Percentiles rank a stretch among this genome's conserved stretches.
These are phyloP conservation scores for Micoletzkya japonica DNA, from an alignment of 2,888 invertebrate species.

Conservation along the genomic window DNA sequence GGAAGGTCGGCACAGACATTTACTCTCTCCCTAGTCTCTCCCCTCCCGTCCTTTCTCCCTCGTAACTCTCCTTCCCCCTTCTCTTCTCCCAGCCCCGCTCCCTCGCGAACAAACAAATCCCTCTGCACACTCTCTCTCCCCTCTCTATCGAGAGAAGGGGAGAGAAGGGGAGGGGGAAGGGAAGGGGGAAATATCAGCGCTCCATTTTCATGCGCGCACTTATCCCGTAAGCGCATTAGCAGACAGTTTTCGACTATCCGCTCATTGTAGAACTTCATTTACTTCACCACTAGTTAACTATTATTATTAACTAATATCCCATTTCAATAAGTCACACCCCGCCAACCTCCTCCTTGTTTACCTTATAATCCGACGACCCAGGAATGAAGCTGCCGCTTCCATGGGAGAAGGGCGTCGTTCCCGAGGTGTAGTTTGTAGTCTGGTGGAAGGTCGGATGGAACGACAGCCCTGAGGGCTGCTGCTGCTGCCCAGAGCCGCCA, in stretches of 20 bases:
- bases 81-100: conserved; percentile 18
- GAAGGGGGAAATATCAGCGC: conserved; percentile 15
- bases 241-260: too few relatives aligned
- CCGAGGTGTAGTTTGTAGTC: conserved; percentile 38
- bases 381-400: conserved; percentile 42
- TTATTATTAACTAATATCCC: too few relatives aligned
- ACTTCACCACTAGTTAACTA: too few relatives aligned
- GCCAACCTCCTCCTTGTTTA: too few relatives aligned
- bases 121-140: conserved; percentile 5
- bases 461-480: conserved; percentile 34
- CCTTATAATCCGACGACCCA: conserved; percentile 28
- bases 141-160: background rate
- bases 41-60: background rate
- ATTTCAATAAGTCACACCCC: too few relatives aligned
- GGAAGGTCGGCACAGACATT: background rate
- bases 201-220: too few relatives aligned
- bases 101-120: conserved; percentile 17
- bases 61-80: conserved; percentile 21
- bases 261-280: too few relatives aligned
- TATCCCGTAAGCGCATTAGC: too few relatives aligned
- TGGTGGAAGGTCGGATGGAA: conserved; percentile 44
- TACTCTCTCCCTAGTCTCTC: background rate
- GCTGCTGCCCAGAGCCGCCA: conserved; percentile 33
- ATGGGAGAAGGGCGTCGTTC: conserved; percentile 38
- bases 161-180: conserved; percentile 5